Percentiles rank a stretch among this genome's conserved stretches.
These are phyloP conservation scores for Lasioglossum vierecki DNA, from an alignment of 2,888 invertebrate genomes.

Conservation along the genomic window DNA sequence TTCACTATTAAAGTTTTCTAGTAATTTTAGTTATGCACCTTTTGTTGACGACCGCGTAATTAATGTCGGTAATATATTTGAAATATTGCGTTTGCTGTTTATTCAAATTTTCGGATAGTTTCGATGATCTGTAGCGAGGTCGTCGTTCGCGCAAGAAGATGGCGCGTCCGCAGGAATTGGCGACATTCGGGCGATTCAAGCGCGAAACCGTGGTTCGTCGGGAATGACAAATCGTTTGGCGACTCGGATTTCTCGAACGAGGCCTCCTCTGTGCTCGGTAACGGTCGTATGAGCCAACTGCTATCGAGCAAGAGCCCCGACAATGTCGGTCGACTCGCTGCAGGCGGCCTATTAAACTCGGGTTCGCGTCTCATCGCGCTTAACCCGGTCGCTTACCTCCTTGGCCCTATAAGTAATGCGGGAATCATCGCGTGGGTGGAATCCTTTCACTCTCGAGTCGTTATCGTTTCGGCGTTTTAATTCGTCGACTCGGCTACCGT, in stretches of 20 bases:
- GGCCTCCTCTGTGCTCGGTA: conserved; percentile 44
- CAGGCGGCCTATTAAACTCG: conserved; percentile 38
- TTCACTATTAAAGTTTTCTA: not conserved
- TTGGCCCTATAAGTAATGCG: conserved; percentile 42
- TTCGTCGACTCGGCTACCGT: not conserved
- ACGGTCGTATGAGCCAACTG: conserved; percentile 50
- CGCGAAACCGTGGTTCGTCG: not conserved
- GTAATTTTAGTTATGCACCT: not conserved
- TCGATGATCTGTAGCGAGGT: no score
- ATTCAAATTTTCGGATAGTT: not conserved
- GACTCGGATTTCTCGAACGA: conserved; percentile 26
- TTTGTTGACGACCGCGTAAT: no score
- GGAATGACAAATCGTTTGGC: conserved; percentile 20
- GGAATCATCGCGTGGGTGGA: conserved; percentile 37
- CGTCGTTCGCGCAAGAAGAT: not conserved
- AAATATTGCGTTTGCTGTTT: not conserved
- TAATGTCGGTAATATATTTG: not conserved
- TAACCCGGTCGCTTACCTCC: conserved; percentile 46
- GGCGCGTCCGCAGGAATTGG: not conserved
- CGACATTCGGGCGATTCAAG: not conserved
- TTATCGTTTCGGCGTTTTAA: conserved; percentile 11
- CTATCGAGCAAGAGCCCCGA: conserved; percentile 43
- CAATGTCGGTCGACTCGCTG: conserved; percentile 51
- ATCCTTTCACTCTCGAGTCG: conserved; percentile 30
- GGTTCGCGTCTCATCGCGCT: conserved; percentile 27